A percentile compares a stretch with the other conserved stretches of the same genome.
phyloP scores from a whole-genome alignment of 2,113 vertebrate genomes.

The Melanostigma gelatinosum region DNA sequence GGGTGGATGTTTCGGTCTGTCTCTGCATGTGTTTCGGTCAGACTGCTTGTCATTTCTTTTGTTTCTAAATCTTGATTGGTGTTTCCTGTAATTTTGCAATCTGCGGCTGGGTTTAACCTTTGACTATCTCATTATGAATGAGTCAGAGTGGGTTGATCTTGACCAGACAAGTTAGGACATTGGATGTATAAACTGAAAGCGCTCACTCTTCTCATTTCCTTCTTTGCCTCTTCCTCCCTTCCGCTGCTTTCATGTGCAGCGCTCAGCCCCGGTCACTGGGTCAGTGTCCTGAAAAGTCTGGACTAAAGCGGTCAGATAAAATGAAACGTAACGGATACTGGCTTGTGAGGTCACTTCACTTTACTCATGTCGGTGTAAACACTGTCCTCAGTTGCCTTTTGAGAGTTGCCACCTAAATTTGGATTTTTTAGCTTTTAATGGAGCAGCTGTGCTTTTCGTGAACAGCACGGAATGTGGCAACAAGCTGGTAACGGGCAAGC shows the following conservation, averaged over 20 bases:
- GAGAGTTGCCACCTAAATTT: too few relatives aligned
- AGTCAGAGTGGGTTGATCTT: constrained; percentile 9
- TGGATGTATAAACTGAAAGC: constrained; percentile 16
- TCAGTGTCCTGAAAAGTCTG: constrained; percentile 46
- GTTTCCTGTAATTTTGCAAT: constrained; percentile 51
- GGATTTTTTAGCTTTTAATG: not conserved
- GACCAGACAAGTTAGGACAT: constrained; percentile 18
- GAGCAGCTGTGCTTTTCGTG: not conserved
- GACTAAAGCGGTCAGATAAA: constrained; percentile 7
- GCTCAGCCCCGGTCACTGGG: constrained; percentile 45
- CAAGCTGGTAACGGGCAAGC: not conserved
- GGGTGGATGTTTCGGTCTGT: constrained; percentile 1
- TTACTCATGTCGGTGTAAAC: not conserved
- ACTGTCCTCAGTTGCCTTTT: constrained; percentile 7
- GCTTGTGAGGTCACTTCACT: constrained; percentile 1
- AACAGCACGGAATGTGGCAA: not conserved
- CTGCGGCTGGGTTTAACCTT: not conserved
- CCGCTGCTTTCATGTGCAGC: constrained; percentile 32
- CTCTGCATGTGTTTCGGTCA: not conserved
- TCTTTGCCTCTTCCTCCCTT: constrained; percentile 9
- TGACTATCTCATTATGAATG: not conserved
- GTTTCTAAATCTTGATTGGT: not conserved
- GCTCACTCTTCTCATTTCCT: not conserved
- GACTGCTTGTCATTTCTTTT: constrained; percentile 6
- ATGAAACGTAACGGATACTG: constrained; percentile 11